Base-by-base conservation (phyloP, 2,113 vertebrate genomes). In the Microcebus tavaratra region DNA sequence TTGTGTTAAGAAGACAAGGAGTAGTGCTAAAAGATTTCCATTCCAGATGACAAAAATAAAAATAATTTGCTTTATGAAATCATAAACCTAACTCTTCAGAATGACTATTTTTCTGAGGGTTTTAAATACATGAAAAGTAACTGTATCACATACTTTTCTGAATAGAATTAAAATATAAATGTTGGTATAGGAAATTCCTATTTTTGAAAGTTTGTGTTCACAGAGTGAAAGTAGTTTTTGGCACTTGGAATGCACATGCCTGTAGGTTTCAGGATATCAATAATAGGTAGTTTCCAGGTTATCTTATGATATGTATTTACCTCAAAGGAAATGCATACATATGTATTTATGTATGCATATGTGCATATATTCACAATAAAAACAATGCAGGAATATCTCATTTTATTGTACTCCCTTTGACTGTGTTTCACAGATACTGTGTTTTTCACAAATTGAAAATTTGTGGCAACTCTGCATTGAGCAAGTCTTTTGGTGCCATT, bases 41-140 rank as follows among this genome's bases (percentile, higher is more conserved):
- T 92, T 61, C 4, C 61, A 78, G 81, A 87, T 82, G 67, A 81
- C n/a, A 88, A 90, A 95, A 94, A 53, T 65, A 86, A 96, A 96
- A 96, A 81, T 73, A 84, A 81, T 85, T 95, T 93, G 5, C 10
- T 82, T 81, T 93, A 81, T 81, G 90, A 83, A 75, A 31, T 53
- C 80, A 57, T 50, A 76, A 86, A 67, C 12, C 68, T 84, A 78
- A 50, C 11, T 59, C 25, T 86, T 91, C 42, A 93, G 25, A 78
- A 82, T 82, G 27, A 90, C 6, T 63, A 29, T 6, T 65, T 90
- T 75, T 18, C 18, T 78, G 45, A 84, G 34, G 3, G 21, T 36
- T 88, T 90, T 95, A 80, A 31, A 21, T 29, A 57, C 10, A 36
- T 59, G 5, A 92, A 27, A 87, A 83, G 82, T 83, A 83, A 91